phyloP scores from a whole-genome alignment of 2,113 vertebrate genomes.

The Egretta garzetta region DNA sequence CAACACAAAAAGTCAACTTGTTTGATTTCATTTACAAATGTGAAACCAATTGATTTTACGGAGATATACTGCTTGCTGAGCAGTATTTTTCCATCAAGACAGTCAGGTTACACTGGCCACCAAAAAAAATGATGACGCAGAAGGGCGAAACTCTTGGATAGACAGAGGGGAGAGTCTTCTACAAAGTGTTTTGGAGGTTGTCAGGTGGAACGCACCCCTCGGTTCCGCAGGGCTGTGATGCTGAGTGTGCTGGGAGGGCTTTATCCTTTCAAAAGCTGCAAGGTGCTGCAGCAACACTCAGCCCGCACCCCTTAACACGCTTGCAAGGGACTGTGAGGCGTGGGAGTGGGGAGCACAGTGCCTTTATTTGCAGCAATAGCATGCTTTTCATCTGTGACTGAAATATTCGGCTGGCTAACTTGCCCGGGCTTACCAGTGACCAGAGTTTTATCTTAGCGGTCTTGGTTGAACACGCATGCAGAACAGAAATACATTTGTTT shows the following conservation, averaged over 20 bases:
- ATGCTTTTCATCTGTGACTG: not conserved
- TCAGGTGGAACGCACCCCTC: not conserved
- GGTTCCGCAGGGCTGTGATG: fast-evolving
- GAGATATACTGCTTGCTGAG: not conserved
- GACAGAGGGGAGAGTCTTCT: not conserved
- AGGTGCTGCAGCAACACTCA: not conserved
- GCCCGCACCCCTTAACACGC: not conserved
- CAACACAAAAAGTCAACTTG: not conserved
- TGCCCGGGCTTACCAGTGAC: not conserved
- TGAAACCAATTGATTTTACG: not conserved
- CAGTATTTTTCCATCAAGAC: not conserved
- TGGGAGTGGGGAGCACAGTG: not conserved
- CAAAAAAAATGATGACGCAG: not conserved
- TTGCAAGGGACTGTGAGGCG: not conserved
- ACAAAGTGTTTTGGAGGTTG: not conserved
- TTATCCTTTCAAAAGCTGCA: not conserved
- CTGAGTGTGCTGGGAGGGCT: not conserved
- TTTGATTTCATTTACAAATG: constrained; percentile 7
- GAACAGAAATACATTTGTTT: not conserved
- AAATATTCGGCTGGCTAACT: not conserved
- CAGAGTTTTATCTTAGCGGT: not conserved
- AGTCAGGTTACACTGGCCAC: not conserved
- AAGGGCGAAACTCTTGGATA: not conserved
- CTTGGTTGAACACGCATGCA: not conserved
- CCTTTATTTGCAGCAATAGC: not conserved